Base-by-base conservation (phyloP, 2,113 vertebrate species). In the Puma concolor region DNA sequence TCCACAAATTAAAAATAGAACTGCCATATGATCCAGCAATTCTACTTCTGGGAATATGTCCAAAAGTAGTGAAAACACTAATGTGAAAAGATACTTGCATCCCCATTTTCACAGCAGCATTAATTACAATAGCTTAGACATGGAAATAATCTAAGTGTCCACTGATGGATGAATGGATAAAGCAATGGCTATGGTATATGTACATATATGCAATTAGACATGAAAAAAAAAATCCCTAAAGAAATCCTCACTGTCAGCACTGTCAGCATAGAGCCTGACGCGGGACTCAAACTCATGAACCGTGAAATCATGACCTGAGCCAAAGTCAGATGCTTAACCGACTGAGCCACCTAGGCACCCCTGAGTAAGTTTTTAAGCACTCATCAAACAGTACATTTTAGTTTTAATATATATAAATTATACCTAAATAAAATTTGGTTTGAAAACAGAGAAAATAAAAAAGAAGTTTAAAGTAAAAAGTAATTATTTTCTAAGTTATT, bases 381-480 rank as follows among this genome's bases (percentile, higher is more conserved):
- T 82, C 33, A 67, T 67, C 63, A 71, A 66, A 84, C 13, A 60
- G 19, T 33, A 38, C 36, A 79, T 86, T 80, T 77, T 44, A 90
- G 74, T 89, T 95, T 84, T 72, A 77, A 33, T 25, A 74, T 33
- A 64, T 38, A 12, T 76, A 85, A 85, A 76, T 33, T 52, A 48
- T 44, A 57, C 31, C 29, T n/a, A 48, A 67, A 44, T 69, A 44
- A 77, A 67, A 80, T 12, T 66, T 38, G 13, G 25, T 44, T 80
- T 38, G 50, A 94, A 50, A 82, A 83, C 48, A 79, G 50, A 80
- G 64, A 38, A 94, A 81, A 94, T 81, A 44, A 69, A 87, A 94
- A 81, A 17, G 64, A 85, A 60, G 33, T n/a, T 63, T 50, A 82
- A 94, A 88, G 33, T 31, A 88, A 82, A 82, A 72, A 64, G 41